These are phyloP conservation scores for Ancistrus triradiatus DNA, from an alignment of 2,113 vertebrate genomes.

Conservation along the genomic window DNA sequence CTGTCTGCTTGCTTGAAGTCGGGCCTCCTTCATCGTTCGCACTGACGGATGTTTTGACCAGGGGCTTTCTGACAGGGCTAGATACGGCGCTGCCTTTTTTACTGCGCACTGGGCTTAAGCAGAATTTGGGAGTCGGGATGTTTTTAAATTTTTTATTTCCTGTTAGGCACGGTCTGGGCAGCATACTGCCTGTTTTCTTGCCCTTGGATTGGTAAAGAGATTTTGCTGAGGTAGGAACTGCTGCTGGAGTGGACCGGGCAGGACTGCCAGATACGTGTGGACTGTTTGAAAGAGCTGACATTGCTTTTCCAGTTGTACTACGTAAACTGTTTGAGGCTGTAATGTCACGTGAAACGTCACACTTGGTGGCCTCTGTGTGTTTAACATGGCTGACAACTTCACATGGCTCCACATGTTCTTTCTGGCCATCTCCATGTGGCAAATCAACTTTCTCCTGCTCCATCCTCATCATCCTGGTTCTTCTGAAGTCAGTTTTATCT, in stretches of 20 bases:
- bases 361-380: neutral
- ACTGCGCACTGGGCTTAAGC: slow-evolving; percentile 58
- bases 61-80: slow-evolving; percentile 14
- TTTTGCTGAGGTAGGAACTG: slow-evolving; percentile 9
- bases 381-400: slow-evolving; percentile 2
- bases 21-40: slow-evolving; percentile 17
- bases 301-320: neutral
- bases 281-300: slow-evolving; percentile 3
- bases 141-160: slow-evolving; percentile 40
- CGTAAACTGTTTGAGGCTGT: neutral
- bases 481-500: neutral
- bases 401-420: neutral
- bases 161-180: slow-evolving; percentile 15
- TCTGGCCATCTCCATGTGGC: neutral
- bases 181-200: neutral
- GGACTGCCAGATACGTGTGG: slow-evolving; percentile 8
- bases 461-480: slow-evolving; percentile 45
- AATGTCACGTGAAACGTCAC: neutral
- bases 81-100: slow-evolving; percentile 35
- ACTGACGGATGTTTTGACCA: slow-evolving; percentile 16
- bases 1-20: neutral
- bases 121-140: slow-evolving; percentile 55
- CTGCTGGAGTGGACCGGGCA: neutral
- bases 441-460: neutral
- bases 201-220: slow-evolving; percentile 30